These are phyloP conservation scores for Branchinecta lindahli DNA, from an alignment of 1,140 invertebrate genomes.

Conservation along the genomic window DNA sequence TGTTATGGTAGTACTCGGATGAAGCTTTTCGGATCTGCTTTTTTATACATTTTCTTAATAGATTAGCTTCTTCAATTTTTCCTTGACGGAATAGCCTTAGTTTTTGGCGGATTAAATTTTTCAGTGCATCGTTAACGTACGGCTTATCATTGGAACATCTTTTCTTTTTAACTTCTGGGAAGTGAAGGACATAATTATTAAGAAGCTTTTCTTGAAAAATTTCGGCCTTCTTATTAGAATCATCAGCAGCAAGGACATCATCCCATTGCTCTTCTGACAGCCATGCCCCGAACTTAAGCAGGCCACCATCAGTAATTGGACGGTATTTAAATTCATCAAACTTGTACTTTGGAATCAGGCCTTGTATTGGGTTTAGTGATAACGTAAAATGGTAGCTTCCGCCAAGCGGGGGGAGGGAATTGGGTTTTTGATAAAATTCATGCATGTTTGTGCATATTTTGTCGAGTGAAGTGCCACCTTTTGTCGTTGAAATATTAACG, in stretches of 20 bases:
- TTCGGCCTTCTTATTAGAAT: not conserved
- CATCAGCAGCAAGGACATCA: conserved; percentile 2
- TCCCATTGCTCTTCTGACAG: not conserved
- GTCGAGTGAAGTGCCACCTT: conserved; percentile 5
- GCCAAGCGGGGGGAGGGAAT: conserved; percentile 2
- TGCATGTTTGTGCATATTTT: not conserved
- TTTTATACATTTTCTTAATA: conserved; percentile 4
- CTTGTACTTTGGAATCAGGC: not conserved
- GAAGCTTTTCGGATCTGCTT: not conserved
- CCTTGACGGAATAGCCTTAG: conserved; percentile 3
- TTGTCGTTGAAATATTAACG: conserved; percentile 4
- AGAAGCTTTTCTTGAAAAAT: conserved; percentile 1
- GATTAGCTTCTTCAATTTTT: conserved; percentile 7
- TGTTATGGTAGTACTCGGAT: not conserved
- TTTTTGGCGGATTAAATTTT: not conserved
- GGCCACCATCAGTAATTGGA: not conserved
- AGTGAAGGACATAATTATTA: conserved; percentile 1
- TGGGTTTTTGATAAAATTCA: conserved; percentile 7
- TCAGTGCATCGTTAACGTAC: not conserved
- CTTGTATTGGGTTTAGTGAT: not conserved
- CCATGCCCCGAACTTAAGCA: not conserved
- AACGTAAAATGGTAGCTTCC: not conserved
- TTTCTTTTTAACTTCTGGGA: conserved; percentile 7
- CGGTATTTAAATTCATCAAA: conserved; percentile 7
- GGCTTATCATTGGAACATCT: conserved; percentile 3